A percentile compares a stretch with the other conserved stretches of the same genome.
These are phyloP conservation scores for Xiphorhynchus elegans DNA, from an alignment of 2,113 vertebrate species.

Conservation along the genomic window DNA sequence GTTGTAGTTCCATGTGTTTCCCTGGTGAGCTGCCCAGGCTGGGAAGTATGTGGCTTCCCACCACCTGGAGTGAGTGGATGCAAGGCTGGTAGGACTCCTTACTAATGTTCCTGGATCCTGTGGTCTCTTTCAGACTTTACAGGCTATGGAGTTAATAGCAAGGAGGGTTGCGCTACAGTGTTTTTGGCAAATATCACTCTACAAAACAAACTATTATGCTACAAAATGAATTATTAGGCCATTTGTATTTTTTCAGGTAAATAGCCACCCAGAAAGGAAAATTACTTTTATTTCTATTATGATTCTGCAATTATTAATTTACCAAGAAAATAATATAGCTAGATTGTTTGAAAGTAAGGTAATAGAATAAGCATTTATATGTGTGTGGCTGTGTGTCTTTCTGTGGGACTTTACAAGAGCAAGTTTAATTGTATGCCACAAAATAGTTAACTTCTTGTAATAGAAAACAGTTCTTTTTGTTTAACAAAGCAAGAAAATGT, in stretches of 20 bases:
- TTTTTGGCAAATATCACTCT: neutral
- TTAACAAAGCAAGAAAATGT: neutral
- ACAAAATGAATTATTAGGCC: neutral
- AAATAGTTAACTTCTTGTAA: neutral
- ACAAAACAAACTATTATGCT: neutral
- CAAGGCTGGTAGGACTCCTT: neutral
- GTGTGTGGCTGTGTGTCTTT: neutral
- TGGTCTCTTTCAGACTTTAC: neutral
- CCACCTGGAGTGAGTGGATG: rapidly evolving
- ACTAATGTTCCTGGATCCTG: rapidly evolving
- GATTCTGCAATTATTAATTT: neutral
- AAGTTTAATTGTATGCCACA: neutral
- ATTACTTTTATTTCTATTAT: neutral
- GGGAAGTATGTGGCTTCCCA: neutral
- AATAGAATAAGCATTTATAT: neutral
- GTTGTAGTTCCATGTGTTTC: rapidly evolving
- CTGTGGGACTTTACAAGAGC: neutral
- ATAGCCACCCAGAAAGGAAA: neutral
- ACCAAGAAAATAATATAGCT: neutral
- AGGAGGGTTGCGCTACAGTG: neutral
- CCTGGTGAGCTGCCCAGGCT: rapidly evolving
- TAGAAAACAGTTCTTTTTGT: neutral
- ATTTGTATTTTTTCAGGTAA: neutral
- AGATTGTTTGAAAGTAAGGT: neutral
- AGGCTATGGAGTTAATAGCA: neutral